These are phyloP conservation scores for Plecotus auritus DNA, from an alignment of 2,113 vertebrate species.

Conservation along the genomic window DNA sequence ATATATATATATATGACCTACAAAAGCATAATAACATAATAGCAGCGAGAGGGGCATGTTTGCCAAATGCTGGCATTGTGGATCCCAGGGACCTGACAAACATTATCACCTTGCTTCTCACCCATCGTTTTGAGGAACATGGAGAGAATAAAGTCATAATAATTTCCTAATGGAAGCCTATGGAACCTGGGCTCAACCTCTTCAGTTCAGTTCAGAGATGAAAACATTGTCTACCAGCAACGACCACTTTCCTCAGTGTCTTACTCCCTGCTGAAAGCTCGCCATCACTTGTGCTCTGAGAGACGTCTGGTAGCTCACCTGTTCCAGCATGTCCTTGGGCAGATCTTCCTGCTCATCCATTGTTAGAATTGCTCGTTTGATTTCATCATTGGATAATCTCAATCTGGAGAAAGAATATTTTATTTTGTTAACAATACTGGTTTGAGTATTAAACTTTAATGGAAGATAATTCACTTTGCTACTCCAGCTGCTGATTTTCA, in stretches of 20 bases:
- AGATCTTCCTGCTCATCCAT: constrained; percentile 99
- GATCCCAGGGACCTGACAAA: not conserved
- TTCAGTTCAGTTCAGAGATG: not conserved
- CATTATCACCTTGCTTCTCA: not conserved
- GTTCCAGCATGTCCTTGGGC: constrained; percentile 99
- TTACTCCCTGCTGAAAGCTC: not conserved
- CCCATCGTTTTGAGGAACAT: not conserved
- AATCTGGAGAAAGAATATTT: constrained; percentile 82
- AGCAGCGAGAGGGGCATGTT: not conserved
- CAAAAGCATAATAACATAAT: not conserved
- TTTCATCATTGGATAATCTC: constrained; percentile 98
- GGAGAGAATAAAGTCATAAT: not conserved
- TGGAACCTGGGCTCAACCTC: not conserved
- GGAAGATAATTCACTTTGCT: not conserved
- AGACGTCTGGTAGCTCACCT: constrained; percentile 79
- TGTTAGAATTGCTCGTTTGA: constrained; percentile 96
- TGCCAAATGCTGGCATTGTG: not conserved
- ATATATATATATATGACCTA: not conserved
- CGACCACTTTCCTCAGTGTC: not conserved
- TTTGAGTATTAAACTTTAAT: not conserved
- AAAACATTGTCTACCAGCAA: not conserved
- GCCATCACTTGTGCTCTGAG: not conserved
- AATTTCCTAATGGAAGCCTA: not conserved
- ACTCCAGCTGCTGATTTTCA: constrained; percentile 31
- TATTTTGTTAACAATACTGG: constrained; percentile 32